Percentiles rank a stretch among this genome's conserved stretches.
phyloP scores from a whole-genome alignment of 1,140 invertebrate species.

The Halesus radiatus region DNA sequence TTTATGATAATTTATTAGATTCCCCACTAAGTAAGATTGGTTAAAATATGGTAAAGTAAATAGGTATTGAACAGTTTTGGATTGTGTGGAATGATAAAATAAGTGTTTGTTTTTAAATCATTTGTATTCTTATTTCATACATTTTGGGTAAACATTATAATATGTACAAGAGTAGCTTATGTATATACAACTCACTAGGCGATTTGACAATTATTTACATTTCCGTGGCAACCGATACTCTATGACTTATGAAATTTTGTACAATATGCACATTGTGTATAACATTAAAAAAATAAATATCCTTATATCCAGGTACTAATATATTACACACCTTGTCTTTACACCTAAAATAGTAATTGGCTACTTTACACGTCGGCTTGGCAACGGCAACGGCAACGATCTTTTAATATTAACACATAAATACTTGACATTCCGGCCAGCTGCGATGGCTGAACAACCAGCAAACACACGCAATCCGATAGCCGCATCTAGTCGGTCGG shows the following conservation, averaged over 20 bases:
- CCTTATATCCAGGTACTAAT: conserved; percentile 56
- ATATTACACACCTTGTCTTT: conserved; percentile 46
- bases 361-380: conserved; percentile 33
- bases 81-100: neutral
- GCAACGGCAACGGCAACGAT: too few species aligned
- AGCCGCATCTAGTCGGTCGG: neutral
- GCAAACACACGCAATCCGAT: too few species aligned
- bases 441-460: too few species aligned
- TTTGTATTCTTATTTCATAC: conserved; percentile 50
- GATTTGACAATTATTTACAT: conserved; percentile 51
- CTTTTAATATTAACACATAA: conserved; percentile 23
- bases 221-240: conserved; percentile 50
- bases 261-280: conserved; percentile 55
- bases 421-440: conserved; percentile 14
- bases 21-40: too few species aligned
- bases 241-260: conserved; percentile 56
- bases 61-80: too few species aligned
- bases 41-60: too few species aligned
- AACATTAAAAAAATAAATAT: conserved; percentile 58
- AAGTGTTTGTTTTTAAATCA: conserved; percentile 36
- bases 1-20: too few species aligned
- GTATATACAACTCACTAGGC: conserved; percentile 51
- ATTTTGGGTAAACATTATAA: conserved; percentile 50
- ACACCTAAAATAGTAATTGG: conserved; percentile 26
- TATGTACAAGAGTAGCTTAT: conserved; percentile 45